Percentiles rank a stretch among this genome's conserved stretches.
Conservation (phyloP, 2,797 vertebrate genomes). For the Potorous gilbertii region DNA sequence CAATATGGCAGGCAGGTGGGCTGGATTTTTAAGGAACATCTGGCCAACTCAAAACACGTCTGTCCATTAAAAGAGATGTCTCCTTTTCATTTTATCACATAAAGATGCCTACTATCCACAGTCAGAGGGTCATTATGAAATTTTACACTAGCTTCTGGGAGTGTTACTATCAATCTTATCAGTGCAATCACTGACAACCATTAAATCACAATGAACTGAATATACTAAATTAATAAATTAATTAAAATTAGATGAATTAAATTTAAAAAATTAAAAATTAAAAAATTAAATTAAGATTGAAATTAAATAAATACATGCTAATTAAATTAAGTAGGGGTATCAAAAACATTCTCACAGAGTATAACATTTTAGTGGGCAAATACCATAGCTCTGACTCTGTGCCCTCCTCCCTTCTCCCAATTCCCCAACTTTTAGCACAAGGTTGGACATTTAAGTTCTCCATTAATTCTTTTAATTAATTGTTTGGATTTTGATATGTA, state of each 20-base stretch:
- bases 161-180: background rate
- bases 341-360: background rate
- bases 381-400: background rate
- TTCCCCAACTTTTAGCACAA: background rate
- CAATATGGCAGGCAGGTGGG: background rate
- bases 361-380: background rate
- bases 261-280: too few relatives aligned
- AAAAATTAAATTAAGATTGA: too few relatives aligned
- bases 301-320: too few relatives aligned
- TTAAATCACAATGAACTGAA: background rate
- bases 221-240: too few relatives aligned
- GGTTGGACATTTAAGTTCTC: background rate
- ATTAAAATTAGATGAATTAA: too few relatives aligned
- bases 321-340: background rate
- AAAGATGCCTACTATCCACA: background rate
- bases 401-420: background rate
- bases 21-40: constrained; percentile 13
- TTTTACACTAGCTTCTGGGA: background rate
- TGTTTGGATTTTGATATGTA: background rate
- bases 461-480: background rate
- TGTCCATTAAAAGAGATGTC: background rate
- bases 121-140: constrained; percentile 9
- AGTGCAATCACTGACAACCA: background rate
- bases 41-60: background rate
- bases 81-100: constrained; percentile 14